Conservation (phyloP, 2,113 vertebrate species). For the Myrmophylax atrothorax region DNA sequence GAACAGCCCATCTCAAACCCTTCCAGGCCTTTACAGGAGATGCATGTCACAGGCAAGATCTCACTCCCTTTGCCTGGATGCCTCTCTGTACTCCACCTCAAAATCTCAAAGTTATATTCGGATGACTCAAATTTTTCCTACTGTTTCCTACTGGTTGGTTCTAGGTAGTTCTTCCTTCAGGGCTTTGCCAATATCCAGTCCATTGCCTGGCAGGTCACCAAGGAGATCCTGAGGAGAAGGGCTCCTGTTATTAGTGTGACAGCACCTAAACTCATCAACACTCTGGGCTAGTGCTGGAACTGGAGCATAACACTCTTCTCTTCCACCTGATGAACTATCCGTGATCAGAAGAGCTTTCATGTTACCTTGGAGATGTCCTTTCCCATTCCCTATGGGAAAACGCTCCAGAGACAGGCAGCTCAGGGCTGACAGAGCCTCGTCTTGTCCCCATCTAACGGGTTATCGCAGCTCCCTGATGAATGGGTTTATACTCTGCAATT, state of each 20-base stretch:
- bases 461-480: neutral
- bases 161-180: neutral
- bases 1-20: neutral
- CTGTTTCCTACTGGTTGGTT: neutral
- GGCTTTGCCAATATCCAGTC: neutral
- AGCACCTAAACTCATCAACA: neutral
- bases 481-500: neutral
- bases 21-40: neutral
- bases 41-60: neutral
- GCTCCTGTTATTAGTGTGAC: neutral
- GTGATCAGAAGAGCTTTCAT: neutral
- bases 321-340: neutral
- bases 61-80: neutral
- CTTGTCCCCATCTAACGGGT: neutral
- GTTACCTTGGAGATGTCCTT: neutral
- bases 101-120: neutral
- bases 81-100: neutral
- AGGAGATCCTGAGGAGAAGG: neutral
- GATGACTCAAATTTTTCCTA: neutral
- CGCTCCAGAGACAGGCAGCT: neutral
- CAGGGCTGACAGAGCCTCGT: neutral
- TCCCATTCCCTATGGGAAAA: neutral
- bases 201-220: neutral
- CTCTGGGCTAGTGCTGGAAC: neutral
- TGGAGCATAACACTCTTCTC: accelerated